These are phyloP conservation scores for Heliconius ethilla DNA, from an alignment of 2,888 invertebrate genomes.

Conservation along the genomic window DNA sequence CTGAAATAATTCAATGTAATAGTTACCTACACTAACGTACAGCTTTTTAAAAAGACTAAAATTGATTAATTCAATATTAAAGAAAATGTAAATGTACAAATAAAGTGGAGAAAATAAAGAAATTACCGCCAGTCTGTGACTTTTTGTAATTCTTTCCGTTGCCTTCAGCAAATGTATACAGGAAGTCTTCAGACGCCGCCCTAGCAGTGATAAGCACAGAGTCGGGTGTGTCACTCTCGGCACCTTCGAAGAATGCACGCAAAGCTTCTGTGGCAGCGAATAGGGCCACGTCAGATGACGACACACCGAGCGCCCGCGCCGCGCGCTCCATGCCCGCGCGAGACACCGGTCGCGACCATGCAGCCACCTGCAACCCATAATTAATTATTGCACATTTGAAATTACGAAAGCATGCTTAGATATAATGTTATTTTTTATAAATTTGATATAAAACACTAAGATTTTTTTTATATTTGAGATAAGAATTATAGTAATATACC, in stretches of 20 bases:
- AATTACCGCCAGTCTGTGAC: constrained; percentile 77
- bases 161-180: constrained; percentile 77
- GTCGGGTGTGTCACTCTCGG: constrained; percentile 79
- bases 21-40: background rate
- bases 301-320: constrained; percentile 82
- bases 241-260: constrained; percentile 83
- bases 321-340: constrained; percentile 81
- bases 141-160: constrained; percentile 76
- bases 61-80: background rate
- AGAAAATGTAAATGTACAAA: background rate
- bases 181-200: constrained; percentile 81
- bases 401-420: background rate
- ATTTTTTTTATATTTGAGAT: background rate
- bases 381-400: background rate
- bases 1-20: constrained; percentile 60
- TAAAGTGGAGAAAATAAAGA: background rate
- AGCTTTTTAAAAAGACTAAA: background rate
- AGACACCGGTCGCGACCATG: constrained; percentile 86
- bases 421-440: background rate
- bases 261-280: constrained; percentile 84
- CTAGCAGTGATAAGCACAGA: constrained; percentile 84
- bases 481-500: constrained; percentile 50
- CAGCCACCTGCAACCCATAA: constrained; percentile 74
- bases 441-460: background rate
- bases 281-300: constrained; percentile 84